Base-by-base conservation (phyloP, 2,888 invertebrate genomes). In the Scaeva pyrastri region DNA sequence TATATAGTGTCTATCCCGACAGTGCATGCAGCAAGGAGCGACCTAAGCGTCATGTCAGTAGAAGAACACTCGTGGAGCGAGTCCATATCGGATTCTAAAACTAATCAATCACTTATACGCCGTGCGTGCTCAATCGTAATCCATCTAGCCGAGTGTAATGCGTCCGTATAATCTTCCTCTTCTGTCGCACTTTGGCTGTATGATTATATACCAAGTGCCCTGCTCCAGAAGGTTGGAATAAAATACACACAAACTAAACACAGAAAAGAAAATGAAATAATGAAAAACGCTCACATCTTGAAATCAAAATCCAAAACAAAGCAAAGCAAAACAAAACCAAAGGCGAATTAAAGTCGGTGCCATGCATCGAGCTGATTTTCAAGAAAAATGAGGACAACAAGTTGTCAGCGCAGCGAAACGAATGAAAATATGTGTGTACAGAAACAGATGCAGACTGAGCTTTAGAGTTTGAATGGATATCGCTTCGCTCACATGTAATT, bases 71-170 rank as follows among this genome's bases (percentile, higher is more conserved):
- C 8, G 1, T 21, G 10, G 36, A 2, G 5, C 4, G 31, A 68
- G 72, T 72, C 55, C 52, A 72, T 68, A 72, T 68, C 52, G 21
- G 26, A 76, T 68, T 76, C 75, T 41, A 31, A 68, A 60, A 68
- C 71, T 72, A 86, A 86, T 82, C 81, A 86, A 86, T 86, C 86
- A 86, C 64, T 86, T 71, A 50, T 39, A 48, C 62, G 74, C 48
- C 77, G 71, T 86, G 77, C 86, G 86, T 86, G 81, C 71, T 66
- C 81, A 78, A 74, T 74, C 58, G 86, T 86, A 81, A 86, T 86
- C 74, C 82, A 82, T 86, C 86, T 74, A 76, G 77, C 62, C 76
- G 39, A 39, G 68, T 74, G 83, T 78, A 78, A 68, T 64, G 71
- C 73, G 73, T 78, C 43, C 56, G 78, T 36, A n/a, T n/a, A 70